Conservation (phyloP, 2,797 vertebrate genomes). For the Acestrorhynchus altus region DNA sequence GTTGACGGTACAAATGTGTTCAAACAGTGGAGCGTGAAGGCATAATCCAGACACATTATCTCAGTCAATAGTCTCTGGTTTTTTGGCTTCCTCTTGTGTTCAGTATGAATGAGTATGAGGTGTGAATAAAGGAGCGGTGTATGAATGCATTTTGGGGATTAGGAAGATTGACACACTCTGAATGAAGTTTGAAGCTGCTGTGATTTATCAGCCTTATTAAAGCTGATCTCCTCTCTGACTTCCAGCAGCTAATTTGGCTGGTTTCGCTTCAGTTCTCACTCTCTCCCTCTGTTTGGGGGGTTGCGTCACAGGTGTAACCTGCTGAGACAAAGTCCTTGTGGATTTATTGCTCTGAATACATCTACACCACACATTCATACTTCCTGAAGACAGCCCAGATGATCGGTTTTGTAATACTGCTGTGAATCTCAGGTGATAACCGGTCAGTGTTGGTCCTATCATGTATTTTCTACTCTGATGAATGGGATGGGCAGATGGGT, state of each 20-base stretch:
- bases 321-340: background rate
- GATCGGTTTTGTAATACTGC: background rate
- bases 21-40: background rate
- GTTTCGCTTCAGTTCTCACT: background rate
- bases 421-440: background rate
- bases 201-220: slow-evolving; percentile 43
- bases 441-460: background rate
- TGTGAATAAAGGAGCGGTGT: background rate
- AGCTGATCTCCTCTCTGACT: slow-evolving; percentile 3
- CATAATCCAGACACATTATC: slow-evolving; percentile 18
- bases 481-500: too few relatives aligned
- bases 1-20: slow-evolving; percentile 9
- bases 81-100: background rate
- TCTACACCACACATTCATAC: background rate
- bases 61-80: slow-evolving; percentile 12
- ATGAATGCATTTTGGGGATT: slow-evolving; percentile 14
- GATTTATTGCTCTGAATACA: background rate
- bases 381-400: background rate
- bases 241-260: slow-evolving; percentile 2
- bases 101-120: slow-evolving; percentile 22
- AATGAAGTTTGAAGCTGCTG: slow-evolving; percentile 17
- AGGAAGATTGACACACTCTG: slow-evolving; percentile 28
- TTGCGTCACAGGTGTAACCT: slow-evolving; percentile 6
- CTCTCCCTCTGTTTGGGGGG: background rate
- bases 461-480: too few relatives aligned